Evolutionary conservation across 2,113 vertebrate species (phyloP).

Genomic region (Pomatostomus ruficeps): DNA sequence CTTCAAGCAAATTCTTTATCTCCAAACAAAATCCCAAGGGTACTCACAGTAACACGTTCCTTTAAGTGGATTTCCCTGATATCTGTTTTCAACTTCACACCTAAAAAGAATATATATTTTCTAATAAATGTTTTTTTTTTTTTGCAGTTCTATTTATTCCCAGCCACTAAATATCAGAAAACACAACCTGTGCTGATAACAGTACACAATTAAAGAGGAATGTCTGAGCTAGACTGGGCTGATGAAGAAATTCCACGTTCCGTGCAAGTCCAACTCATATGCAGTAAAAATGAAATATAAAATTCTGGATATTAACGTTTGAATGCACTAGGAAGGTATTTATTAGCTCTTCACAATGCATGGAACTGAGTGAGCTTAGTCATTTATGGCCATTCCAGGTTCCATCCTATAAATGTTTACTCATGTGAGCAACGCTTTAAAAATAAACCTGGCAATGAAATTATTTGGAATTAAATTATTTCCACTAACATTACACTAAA

Average conservation of each 20-base stretch:
- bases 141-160: not conserved
- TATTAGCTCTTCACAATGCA: not conserved
- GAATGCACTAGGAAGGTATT: not conserved
- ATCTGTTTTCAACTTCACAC: conserved; percentile 96
- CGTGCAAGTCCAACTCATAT: not conserved
- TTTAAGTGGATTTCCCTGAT: conserved; percentile 98
- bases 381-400: not conserved
- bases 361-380: not conserved
- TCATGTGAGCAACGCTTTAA: not conserved
- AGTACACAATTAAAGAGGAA: not conserved
- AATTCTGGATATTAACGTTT: not conserved
- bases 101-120: conserved; percentile 59
- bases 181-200: not conserved
- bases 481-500: conserved; percentile 10
- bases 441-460: conserved; percentile 29
- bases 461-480: conserved; percentile 32
- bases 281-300: not conserved
- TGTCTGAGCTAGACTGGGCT: not conserved
- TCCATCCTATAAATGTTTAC: not conserved
- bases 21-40: not conserved
- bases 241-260: not conserved
- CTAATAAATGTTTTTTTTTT: not conserved
- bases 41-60: conserved; percentile 99
- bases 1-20: not conserved
- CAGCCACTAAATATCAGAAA: not conserved